Evolutionary conservation across 2,797 vertebrate genomes (phyloP).

Genomic region (Clarias laeviceps): DNA sequence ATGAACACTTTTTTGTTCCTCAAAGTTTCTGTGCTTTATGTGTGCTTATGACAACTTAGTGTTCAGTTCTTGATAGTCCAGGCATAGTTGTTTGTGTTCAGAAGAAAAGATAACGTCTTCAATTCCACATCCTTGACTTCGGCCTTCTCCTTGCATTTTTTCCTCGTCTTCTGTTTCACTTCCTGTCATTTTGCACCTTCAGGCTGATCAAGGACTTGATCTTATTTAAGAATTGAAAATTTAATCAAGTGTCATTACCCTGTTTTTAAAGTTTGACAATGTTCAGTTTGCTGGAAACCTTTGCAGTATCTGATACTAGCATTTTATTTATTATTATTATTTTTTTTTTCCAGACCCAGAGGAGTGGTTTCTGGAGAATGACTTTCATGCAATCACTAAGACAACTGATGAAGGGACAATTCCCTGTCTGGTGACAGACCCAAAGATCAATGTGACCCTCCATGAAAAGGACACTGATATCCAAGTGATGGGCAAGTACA

Average conservation of each 20-base stretch:
- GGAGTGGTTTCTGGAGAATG: constrained; percentile 81
- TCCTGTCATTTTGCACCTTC: background rate
- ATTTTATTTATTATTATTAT: no score
- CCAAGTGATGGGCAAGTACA: constrained; percentile 75
- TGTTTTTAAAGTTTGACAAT: background rate
- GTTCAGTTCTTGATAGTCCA: background rate
- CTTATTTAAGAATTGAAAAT: background rate
- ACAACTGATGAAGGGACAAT: constrained; percentile 78
- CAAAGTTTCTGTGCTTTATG: no score
- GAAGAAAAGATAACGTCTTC: background rate
- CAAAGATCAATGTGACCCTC: constrained; percentile 82
- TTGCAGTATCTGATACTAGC: background rate
- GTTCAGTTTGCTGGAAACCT: background rate
- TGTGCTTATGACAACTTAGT: no score
- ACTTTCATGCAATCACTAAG: constrained; percentile 82
- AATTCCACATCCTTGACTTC: background rate
- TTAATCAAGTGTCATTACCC: background rate
- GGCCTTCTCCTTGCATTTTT: background rate
- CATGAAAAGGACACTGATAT: constrained; percentile 78
- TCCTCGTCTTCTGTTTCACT: background rate
- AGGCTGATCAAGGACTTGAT: background rate
- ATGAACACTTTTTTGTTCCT: background rate
- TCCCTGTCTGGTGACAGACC: constrained; percentile 91
- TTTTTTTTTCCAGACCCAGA: constrained; percentile 74
- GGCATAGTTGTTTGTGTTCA: background rate